Conservation (phyloP, 53 echinoderm and acorn worm genomes). For the Luidia sarsii region DNA sequence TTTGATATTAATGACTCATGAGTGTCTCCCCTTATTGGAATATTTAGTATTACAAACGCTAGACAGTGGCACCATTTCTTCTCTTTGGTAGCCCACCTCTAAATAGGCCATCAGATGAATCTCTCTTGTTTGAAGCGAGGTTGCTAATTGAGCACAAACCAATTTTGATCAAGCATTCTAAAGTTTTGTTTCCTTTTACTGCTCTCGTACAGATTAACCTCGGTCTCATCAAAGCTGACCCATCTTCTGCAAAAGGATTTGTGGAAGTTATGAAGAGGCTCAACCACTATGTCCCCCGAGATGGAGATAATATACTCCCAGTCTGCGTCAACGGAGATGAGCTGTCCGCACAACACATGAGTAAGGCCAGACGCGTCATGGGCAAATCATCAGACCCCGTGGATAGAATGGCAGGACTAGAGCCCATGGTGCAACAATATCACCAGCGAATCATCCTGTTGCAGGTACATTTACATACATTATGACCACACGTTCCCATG, state of each 20-base stretch:
- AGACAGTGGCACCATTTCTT: too few relatives aligned
- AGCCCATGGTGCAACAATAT: not conserved
- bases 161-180: too few relatives aligned
- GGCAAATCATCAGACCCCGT: not conserved
- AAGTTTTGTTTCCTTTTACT: too few relatives aligned
- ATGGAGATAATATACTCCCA: not conserved
- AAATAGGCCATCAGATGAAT: too few relatives aligned
- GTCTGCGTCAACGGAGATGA: slow-evolving; percentile 10
- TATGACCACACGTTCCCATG: too few relatives aligned
- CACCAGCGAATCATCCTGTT: not conserved
- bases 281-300: not conserved
- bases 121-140: too few relatives aligned
- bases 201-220: slow-evolving; percentile 13
- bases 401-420: not conserved
- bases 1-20: too few relatives aligned
- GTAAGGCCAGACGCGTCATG: not conserved
- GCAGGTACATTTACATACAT: not conserved
- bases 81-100: too few relatives aligned
- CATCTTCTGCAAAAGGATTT: slow-evolving; percentile 4
- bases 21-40: too few relatives aligned
- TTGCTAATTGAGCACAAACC: too few relatives aligned
- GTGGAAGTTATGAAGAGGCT: not conserved
- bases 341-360: slow-evolving; percentile 9
- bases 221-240: slow-evolving; percentile 8
- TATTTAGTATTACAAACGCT: too few relatives aligned